Evolutionary conservation across 1,140 invertebrate genomes (phyloP).

Genomic region (Bathynomus jamesi): DNA sequence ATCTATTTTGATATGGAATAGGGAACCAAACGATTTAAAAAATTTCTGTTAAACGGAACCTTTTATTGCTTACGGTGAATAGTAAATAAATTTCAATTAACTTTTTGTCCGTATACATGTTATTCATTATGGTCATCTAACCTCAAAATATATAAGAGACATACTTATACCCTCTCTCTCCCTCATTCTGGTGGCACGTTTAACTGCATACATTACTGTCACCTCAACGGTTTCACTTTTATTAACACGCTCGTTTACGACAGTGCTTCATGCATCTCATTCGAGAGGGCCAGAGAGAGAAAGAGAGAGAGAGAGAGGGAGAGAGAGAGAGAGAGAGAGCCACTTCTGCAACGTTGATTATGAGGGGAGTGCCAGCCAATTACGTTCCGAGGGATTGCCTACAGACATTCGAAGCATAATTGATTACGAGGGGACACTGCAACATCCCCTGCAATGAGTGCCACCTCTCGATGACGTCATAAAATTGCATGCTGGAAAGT

Average conservation of each 20-base stretch:
- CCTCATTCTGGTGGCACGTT: too few species aligned
- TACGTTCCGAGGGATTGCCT: neutral
- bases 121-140: too few species aligned
- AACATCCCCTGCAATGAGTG: neutral
- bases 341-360: neutral
- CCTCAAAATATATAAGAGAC: too few species aligned
- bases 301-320: neutral
- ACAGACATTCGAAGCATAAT: neutral
- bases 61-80: too few species aligned
- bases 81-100: too few species aligned
- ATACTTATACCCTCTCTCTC: too few species aligned
- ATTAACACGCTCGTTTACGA: neutral
- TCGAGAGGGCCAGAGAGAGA: neutral
- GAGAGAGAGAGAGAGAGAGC: neutral
- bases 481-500: neutral
- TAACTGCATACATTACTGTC: neutral
- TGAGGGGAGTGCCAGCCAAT: neutral
- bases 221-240: neutral
- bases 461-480: neutral
- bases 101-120: too few species aligned
- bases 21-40: too few species aligned
- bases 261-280: neutral
- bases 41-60: too few species aligned
- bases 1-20: too few species aligned
- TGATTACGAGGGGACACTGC: neutral